Percentiles rank a stretch among this genome's conserved stretches.
These are phyloP conservation scores for Taphrorychus bicolor DNA, from an alignment of 2,888 invertebrate genomes.

Conservation along the genomic window DNA sequence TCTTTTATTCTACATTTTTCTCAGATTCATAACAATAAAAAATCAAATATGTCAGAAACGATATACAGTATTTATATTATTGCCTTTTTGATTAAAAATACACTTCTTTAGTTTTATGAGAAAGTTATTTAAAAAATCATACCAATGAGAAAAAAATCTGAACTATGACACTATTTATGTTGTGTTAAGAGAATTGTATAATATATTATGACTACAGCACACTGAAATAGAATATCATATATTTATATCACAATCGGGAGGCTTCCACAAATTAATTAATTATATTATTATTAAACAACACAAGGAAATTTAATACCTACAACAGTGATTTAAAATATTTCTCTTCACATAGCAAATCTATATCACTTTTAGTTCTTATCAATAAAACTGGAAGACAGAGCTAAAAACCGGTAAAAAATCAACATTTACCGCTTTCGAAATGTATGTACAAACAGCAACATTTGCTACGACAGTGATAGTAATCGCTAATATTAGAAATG, in stretches of 20 bases:
- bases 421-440: constrained; percentile 15
- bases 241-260: constrained; percentile 33
- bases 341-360: constrained; percentile 29
- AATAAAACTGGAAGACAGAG: constrained; percentile 37
- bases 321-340: constrained; percentile 27
- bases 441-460: constrained; percentile 19
- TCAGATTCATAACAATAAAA: constrained; percentile 17
- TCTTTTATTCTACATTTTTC: constrained; percentile 32
- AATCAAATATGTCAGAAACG: constrained; percentile 7
- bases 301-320: constrained; percentile 2
- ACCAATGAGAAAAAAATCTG: not conserved
- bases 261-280: constrained; percentile 18
- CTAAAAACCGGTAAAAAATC: constrained; percentile 28
- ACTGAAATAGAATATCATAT: constrained; percentile 19
- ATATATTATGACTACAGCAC: constrained; percentile 7
- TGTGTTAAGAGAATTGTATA: not conserved
- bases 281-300: constrained; percentile 3
- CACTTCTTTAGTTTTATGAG: not conserved
- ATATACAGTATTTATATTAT: constrained; percentile 39
- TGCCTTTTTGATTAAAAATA: constrained; percentile 35
- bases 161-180: not conserved
- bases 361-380: constrained; percentile 35
- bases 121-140: constrained; percentile 9
- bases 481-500: not conserved
- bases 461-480: not conserved